Percentiles rank a stretch among this genome's conserved stretches.
Evolutionary conservation across 2,888 invertebrate genomes (phyloP).

Genomic region (Suillia variegata): DNA sequence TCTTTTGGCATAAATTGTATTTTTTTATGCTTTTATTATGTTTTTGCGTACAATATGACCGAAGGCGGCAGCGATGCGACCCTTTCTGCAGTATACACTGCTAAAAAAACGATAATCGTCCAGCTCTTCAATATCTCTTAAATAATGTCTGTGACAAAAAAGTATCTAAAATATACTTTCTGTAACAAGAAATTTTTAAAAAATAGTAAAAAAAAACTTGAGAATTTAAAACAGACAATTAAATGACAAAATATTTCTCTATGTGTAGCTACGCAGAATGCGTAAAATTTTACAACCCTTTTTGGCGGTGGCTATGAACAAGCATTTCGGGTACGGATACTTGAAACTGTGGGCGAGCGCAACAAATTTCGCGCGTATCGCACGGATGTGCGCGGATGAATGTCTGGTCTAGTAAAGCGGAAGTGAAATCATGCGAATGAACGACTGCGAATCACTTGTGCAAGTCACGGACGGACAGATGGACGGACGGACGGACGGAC

Average conservation of each 20-base stretch:
- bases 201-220: too few species aligned
- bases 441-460: constrained; percentile 22
- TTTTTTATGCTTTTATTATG: neutral
- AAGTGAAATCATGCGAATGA: constrained; percentile 55
- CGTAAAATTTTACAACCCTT: constrained; percentile 44
- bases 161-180: too few species aligned
- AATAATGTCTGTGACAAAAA: too few species aligned
- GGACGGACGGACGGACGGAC: neutral
- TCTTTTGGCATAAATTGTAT: neutral
- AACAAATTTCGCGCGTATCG: constrained; percentile 9
- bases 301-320: constrained; percentile 14
- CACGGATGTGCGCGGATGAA: neutral
- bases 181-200: too few species aligned
- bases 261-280: too few species aligned
- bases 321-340: too few species aligned
- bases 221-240: too few species aligned
- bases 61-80: neutral
- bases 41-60: neutral
- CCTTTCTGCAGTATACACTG: too few species aligned
- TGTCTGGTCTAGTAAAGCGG: constrained; percentile 39
- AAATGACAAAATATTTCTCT: too few species aligned
- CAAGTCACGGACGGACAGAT: constrained; percentile 3
- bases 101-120: too few species aligned
- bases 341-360: constrained; percentile 7
- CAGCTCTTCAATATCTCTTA: too few species aligned